These are phyloP conservation scores for Seriola dumerili DNA, from an alignment of 2,113 vertebrate genomes.

Conservation along the genomic window DNA sequence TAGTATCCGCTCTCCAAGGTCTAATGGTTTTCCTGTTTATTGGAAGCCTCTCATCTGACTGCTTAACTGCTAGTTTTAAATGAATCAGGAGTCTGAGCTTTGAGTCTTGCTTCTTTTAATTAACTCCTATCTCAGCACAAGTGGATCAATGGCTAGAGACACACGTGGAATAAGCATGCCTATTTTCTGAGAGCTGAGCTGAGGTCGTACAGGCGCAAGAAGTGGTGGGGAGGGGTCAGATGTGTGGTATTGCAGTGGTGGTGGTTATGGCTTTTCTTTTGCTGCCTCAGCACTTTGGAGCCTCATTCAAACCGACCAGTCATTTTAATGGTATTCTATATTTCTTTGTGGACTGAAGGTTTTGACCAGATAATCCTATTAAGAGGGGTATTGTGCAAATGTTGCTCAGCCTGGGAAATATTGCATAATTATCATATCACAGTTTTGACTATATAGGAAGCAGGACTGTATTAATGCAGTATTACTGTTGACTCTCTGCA, in stretches of 20 bases:
- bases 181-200: constrained; percentile 18
- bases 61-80: constrained; percentile 53
- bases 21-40: constrained; percentile 18
- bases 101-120: constrained; percentile 62
- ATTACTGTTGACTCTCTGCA: background rate
- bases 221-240: constrained; percentile 24
- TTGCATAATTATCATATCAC: constrained; percentile 14
- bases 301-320: constrained; percentile 26
- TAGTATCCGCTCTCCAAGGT: background rate
- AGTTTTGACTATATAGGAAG: background rate
- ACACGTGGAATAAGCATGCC: constrained; percentile 26
- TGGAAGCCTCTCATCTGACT: constrained; percentile 16
- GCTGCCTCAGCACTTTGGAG: constrained; percentile 50
- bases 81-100: constrained; percentile 39
- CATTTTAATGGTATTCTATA: constrained; percentile 44
- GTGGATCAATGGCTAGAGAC: constrained; percentile 60
- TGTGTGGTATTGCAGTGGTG: background rate
- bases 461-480: background rate
- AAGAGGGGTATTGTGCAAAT: background rate
- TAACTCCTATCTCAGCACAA: constrained; percentile 58
- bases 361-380: constrained; percentile 66
- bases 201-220: constrained; percentile 12
- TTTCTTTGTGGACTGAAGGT: constrained; percentile 29
- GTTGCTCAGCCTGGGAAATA: background rate
- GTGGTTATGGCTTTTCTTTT: constrained; percentile 32